phyloP scores from a whole-genome alignment of 37 sponge, comb jelly and placozoan genomes.

The Eunapius fragilis region DNA sequence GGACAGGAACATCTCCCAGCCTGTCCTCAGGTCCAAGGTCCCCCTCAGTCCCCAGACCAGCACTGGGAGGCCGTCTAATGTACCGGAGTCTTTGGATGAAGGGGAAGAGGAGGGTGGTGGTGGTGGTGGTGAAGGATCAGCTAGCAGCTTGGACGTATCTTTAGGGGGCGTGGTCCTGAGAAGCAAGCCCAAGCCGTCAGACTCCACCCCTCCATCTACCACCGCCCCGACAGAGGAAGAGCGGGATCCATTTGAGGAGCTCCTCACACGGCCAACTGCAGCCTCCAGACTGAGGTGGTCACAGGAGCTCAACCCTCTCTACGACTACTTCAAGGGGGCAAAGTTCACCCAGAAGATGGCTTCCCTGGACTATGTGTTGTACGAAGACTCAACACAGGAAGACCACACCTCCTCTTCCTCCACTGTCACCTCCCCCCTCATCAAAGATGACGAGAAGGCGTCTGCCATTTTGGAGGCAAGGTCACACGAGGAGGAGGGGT shows the following conservation, averaged over 20 bases:
- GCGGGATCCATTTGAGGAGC: constrained; percentile 52
- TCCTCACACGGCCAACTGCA: constrained; percentile 4
- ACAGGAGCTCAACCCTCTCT: constrained; percentile 63
- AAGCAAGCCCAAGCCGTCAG: neutral
- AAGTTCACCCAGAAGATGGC: constrained; percentile 46
- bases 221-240: neutral
- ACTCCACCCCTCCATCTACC: neutral
- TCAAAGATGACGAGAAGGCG: neutral
- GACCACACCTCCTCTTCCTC: neutral
- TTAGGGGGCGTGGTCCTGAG: neutral
- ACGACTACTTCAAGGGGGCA: constrained; percentile 60
- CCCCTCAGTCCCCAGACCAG: constrained; percentile 29
- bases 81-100: neutral
- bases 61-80: constrained; percentile 1
- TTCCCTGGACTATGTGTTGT: constrained; percentile 21
- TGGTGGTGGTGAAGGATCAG: neutral
- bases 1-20: constrained; percentile 32
- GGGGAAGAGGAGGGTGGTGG: neutral
- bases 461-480: neutral
- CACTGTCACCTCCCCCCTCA: neutral
- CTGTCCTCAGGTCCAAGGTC: constrained; percentile 23
- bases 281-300: constrained; percentile 49
- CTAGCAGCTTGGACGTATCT: neutral
- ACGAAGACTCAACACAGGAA: neutral
- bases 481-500: neutral